These are phyloP conservation scores for Seladonia tumulorum DNA, from an alignment of 2,888 invertebrate species.

Conservation along the genomic window DNA sequence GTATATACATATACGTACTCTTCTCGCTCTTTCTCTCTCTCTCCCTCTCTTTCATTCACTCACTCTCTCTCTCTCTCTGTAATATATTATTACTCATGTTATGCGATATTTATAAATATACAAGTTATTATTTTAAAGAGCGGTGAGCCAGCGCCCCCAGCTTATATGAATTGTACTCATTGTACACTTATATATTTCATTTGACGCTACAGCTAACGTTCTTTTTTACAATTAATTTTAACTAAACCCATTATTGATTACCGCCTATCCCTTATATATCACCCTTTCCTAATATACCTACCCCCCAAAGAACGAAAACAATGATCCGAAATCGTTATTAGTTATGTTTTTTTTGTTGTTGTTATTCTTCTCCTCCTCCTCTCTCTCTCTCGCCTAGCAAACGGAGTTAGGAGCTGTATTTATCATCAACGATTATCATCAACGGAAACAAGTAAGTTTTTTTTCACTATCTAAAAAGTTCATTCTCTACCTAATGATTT, in stretches of 20 bases:
- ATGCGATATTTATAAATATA: slow-evolving; percentile 83
- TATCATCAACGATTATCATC: slow-evolving; percentile 26
- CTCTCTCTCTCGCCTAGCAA: slow-evolving; percentile 35
- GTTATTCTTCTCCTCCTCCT: not conserved
- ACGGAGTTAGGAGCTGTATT: slow-evolving; percentile 45
- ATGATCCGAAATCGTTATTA: slow-evolving; percentile 51
- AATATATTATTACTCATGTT: slow-evolving; percentile 78
- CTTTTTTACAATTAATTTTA: slow-evolving; percentile 62
- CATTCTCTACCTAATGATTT: slow-evolving; percentile 57
- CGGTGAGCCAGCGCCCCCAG: slow-evolving; percentile 79
- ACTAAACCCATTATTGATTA: slow-evolving; percentile 73
- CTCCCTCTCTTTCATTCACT: slow-evolving; percentile 63
- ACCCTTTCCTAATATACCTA: slow-evolving; percentile 66
- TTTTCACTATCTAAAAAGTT: slow-evolving; percentile 50
- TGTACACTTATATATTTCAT: slow-evolving; percentile 73
- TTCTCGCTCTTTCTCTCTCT: slow-evolving; percentile 1
- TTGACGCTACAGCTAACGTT: slow-evolving; percentile 70
- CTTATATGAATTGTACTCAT: slow-evolving; percentile 71
- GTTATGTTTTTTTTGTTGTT: slow-evolving; percentile 9
- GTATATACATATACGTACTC: slow-evolving; percentile 60
- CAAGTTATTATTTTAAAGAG: slow-evolving; percentile 80
- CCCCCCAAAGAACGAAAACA: slow-evolving; percentile 55
- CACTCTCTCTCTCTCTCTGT: slow-evolving; percentile 67
- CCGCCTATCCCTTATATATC: slow-evolving; percentile 66
- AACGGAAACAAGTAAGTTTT: slow-evolving; percentile 40